A percentile compares a stretch with the other conserved stretches of the same genome.
Evolutionary conservation across 2,113 vertebrate genomes (phyloP).

Genomic region (Triplophysa dalaica): DNA sequence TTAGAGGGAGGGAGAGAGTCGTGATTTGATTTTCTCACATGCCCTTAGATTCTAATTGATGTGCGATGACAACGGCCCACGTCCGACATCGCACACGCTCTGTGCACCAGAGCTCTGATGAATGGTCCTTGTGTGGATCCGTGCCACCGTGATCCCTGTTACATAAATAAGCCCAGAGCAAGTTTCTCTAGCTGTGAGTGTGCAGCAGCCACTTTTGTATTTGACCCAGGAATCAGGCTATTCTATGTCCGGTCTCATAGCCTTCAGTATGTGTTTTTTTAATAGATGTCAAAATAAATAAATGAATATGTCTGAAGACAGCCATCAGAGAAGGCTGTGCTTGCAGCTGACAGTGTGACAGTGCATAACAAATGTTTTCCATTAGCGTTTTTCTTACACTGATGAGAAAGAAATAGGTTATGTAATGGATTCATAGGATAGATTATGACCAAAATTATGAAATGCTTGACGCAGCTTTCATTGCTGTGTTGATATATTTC

Average conservation of each 20-base stretch:
- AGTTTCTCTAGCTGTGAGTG: conserved; percentile 43
- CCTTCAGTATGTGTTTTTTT: neutral
- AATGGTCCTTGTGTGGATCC: conserved; percentile 54
- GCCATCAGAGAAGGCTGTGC: conserved; percentile 36
- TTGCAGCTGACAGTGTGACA: conserved; percentile 58
- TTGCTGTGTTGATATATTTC: too few species aligned
- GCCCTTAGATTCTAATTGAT: conserved; percentile 60
- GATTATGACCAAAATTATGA: neutral
- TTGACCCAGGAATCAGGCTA: conserved; percentile 16
- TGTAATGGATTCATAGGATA: conserved; percentile 55
- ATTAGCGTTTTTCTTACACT: conserved; percentile 56
- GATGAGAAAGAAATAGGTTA: conserved; percentile 57
- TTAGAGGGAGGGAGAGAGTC: conserved; percentile 68
- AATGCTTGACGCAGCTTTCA: too few species aligned
- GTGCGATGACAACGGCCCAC: conserved; percentile 63
- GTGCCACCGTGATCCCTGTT: conserved; percentile 49
- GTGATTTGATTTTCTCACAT: conserved; percentile 44
- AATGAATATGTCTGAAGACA: conserved; percentile 42
- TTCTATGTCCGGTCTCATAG: neutral
- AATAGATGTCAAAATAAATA: conserved; percentile 7
- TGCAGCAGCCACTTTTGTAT: conserved; percentile 26
- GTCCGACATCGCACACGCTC: conserved; percentile 36
- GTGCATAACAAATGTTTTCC: conserved; percentile 50
- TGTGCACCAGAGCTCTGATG: conserved; percentile 64
- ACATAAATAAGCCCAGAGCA: conserved; percentile 52